A percentile compares a stretch with the other conserved stretches of the same genome.
These are phyloP conservation scores for Diuraphis noxia DNA, from an alignment of 1,140 invertebrate genomes.

Conservation along the genomic window DNA sequence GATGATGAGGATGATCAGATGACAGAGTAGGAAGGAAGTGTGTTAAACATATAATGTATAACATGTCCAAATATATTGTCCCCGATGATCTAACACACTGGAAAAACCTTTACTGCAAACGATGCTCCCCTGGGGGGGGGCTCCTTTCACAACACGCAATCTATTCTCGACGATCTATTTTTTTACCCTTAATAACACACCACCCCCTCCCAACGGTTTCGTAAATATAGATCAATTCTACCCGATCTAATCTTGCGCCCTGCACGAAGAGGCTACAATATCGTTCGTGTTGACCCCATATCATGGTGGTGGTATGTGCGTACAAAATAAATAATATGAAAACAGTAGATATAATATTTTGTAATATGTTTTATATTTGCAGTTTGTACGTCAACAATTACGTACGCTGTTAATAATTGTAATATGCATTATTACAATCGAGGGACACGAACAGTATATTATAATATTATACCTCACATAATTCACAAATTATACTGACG, in stretches of 20 bases:
- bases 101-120: not conserved
- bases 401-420: not conserved
- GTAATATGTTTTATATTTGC: not conserved
- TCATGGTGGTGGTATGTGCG: too few species aligned
- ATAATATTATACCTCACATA: not conserved
- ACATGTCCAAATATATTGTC: not conserved
- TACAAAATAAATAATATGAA: too few species aligned
- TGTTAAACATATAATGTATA: not conserved
- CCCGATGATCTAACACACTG: not conserved
- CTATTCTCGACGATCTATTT: not conserved
- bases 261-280: not conserved
- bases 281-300: not conserved
- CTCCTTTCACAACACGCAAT: not conserved
- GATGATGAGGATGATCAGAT: not conserved
- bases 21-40: not conserved
- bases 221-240: not conserved
- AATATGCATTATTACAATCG: not conserved
- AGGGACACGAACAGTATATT: not conserved
- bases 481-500: not conserved
- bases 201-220: not conserved
- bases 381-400: not conserved
- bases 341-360: too few species aligned
- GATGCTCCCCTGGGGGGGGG: not conserved
- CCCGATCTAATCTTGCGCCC: not conserved
- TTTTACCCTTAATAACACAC: not conserved